Conservation (phyloP, 2,113 vertebrate species). For the Passer domesticus region DNA sequence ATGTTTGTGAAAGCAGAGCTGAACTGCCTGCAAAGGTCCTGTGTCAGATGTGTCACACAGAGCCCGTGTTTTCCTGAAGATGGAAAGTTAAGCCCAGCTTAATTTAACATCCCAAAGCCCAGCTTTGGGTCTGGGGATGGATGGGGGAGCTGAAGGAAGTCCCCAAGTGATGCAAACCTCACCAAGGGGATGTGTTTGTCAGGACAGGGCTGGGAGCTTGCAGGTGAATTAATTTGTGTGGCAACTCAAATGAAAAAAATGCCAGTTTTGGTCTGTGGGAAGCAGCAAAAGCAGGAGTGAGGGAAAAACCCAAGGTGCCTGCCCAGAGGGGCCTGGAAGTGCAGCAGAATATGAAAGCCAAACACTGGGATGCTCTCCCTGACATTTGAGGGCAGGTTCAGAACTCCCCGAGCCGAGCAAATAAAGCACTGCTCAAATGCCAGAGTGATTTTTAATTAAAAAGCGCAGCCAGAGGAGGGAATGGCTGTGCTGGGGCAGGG, state of each 20-base stretch:
- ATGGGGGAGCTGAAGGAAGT: rapidly evolving
- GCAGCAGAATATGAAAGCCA: background rate
- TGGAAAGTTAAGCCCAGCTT: background rate
- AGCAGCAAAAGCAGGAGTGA: background rate
- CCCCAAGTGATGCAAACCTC: background rate
- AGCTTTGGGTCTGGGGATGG: background rate
- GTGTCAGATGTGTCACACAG: background rate
- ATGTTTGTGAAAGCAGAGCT: background rate
- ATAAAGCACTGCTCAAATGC: background rate
- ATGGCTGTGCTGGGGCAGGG: background rate
- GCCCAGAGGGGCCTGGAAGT: background rate
- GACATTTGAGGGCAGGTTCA: background rate
- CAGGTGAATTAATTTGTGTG: slow-evolving; percentile 37
- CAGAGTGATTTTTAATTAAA: background rate
- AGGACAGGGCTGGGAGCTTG: slow-evolving; percentile 11
- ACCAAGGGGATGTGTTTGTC: too few species aligned
- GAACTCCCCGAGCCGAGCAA: background rate
- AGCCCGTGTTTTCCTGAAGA: rapidly evolving
- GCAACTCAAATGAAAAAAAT: background rate
- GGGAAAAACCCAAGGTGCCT: background rate
- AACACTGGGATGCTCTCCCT: background rate
- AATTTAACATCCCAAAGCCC: too few species aligned
- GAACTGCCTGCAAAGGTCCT: background rate
- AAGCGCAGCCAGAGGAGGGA: background rate
- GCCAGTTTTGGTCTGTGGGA: background rate